Percentiles rank a stretch among this genome's conserved stretches.
phyloP scores from a whole-genome alignment of 2,888 invertebrate genomes.

The Drosophila crucigera region DNA sequence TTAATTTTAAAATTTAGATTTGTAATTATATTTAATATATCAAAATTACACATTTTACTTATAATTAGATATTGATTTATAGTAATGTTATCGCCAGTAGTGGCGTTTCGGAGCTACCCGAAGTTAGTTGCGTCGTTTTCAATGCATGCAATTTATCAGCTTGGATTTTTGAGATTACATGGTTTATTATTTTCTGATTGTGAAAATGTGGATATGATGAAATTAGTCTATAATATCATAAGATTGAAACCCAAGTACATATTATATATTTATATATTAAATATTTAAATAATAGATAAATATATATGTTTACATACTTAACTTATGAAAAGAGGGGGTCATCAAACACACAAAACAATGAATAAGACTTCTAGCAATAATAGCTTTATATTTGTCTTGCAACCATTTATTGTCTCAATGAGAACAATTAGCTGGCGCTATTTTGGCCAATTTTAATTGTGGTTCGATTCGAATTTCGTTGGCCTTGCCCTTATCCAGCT shows the following conservation, averaged over 20 bases:
- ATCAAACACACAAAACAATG: not conserved
- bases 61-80: not conserved
- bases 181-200: not conserved
- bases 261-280: not conserved
- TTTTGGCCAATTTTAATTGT: not conserved
- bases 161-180: no score
- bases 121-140: not conserved
- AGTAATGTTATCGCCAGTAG: not conserved
- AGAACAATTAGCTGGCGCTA: not conserved
- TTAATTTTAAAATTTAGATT: no score
- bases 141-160: not conserved
- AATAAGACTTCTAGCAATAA: not conserved
- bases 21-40: no score
- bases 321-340: not conserved
- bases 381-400: not conserved
- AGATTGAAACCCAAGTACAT: not conserved
- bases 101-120: not conserved
- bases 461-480: not conserved
- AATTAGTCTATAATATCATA: not conserved
- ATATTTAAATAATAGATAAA: not conserved
- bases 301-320: not conserved
- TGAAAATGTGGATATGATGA: not conserved
- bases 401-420: conserved; percentile 1
- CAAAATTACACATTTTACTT: not conserved
- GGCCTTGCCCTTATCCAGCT: not conserved